phyloP scores from a whole-genome alignment of 1,140 invertebrate species.

The Tetragnatha versicolor region DNA sequence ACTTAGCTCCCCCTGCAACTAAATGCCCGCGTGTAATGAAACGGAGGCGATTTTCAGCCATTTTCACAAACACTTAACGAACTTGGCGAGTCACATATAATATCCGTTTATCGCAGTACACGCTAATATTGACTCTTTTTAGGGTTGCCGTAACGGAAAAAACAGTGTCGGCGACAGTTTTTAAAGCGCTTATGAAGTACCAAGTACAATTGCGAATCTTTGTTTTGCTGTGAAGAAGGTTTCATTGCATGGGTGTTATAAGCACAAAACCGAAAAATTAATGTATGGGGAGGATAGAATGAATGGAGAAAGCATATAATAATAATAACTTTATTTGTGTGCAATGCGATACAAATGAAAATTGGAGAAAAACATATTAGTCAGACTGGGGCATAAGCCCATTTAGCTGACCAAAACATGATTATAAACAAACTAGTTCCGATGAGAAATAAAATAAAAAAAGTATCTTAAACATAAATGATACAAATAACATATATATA shows the following conservation, averaged over 20 bases:
- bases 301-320: too few species aligned
- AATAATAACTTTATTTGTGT: too few species aligned
- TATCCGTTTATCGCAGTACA: slow-evolving; percentile 36
- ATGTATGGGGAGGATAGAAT: not conserved
- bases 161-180: not conserved
- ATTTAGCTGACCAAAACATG: too few species aligned
- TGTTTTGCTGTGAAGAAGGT: not conserved
- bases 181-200: too few species aligned
- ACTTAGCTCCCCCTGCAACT: not conserved
- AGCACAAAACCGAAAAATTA: not conserved
- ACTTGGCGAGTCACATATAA: slow-evolving; percentile 16
- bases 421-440: too few species aligned
- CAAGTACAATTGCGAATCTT: too few species aligned
- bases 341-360: too few species aligned
- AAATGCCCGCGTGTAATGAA: slow-evolving; percentile 7
- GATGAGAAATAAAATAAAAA: too few species aligned
- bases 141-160: slow-evolving; percentile 15
- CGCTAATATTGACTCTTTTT: slow-evolving; percentile 33
- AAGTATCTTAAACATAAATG: too few species aligned
- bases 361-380: too few species aligned
- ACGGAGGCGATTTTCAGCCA: slow-evolving; percentile 18
- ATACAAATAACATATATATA: too few species aligned
- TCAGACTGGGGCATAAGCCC: too few species aligned
- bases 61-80: slow-evolving; percentile 39
- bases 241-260: not conserved